These are phyloP conservation scores for Andrena camellia DNA, from an alignment of 2,888 invertebrate species.

Conservation along the genomic window DNA sequence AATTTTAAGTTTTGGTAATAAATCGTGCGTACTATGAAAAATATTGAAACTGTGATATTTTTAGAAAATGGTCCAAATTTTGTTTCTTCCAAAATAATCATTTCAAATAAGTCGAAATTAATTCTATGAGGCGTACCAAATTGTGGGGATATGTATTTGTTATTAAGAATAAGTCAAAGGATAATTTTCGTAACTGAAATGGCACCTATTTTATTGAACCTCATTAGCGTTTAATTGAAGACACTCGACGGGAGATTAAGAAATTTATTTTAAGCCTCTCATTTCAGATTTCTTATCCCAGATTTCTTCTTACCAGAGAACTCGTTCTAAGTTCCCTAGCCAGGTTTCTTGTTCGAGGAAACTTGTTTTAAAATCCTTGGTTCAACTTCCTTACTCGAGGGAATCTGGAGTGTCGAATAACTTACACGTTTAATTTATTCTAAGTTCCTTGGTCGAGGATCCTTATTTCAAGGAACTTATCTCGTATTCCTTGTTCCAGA, in stretches of 20 bases:
- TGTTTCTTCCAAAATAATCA: background rate
- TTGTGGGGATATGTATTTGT: background rate
- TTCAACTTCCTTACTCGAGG: constrained; percentile 37
- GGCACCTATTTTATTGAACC: too few species aligned
- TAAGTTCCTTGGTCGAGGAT: constrained; percentile 12
- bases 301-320: constrained; percentile 41
- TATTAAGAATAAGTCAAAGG: background rate
- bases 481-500: background rate
- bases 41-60: background rate
- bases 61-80: background rate
- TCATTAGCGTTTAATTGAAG: background rate
- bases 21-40: too few species aligned
- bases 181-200: too few species aligned
- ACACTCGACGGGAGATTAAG: background rate
- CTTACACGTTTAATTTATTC: constrained; percentile 45
- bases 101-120: background rate
- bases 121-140: background rate
- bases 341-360: constrained; percentile 56
- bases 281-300: background rate
- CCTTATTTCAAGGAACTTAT: constrained; percentile 18
- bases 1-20: too few species aligned
- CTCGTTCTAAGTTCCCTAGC: constrained; percentile 43
- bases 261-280: constrained; percentile 4
- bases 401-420: constrained; percentile 45
- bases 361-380: constrained; percentile 55